phyloP scores from a whole-genome alignment of 2,113 vertebrate species.

The Pyrgilauda ruficollis region DNA sequence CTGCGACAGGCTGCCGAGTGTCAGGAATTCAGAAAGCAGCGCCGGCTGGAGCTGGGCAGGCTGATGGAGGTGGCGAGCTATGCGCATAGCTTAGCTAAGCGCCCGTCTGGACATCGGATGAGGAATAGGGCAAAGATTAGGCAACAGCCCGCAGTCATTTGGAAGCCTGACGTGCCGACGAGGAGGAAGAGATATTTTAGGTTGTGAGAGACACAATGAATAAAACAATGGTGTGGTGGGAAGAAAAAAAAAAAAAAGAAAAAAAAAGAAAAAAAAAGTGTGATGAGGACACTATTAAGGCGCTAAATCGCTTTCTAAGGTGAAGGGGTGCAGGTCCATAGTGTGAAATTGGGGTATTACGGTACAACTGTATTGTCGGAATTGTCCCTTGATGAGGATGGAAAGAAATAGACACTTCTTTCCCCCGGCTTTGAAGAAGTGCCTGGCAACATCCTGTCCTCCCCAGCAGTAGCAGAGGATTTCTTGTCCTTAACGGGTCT shows the following conservation, averaged over 20 bases:
- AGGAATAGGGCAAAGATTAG: not conserved
- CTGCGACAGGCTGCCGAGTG: not conserved
- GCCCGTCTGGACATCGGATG: not conserved
- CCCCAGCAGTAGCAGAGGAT: not conserved
- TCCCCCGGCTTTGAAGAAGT: not conserved
- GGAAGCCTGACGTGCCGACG: not conserved
- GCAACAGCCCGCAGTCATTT: not conserved
- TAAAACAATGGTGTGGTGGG: not conserved
- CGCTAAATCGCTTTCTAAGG: not conserved
- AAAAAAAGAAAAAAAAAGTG: not conserved
- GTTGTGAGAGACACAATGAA: not conserved
- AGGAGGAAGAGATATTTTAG: slow-evolving; percentile 9
- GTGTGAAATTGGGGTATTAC: not conserved
- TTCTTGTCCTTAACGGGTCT: not conserved
- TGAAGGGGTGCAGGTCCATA: not conserved
- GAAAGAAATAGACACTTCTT: not conserved
- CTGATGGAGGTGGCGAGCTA: not conserved
- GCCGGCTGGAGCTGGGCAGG: not conserved
- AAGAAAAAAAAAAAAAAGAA: not conserved
- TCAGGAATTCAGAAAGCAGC: not conserved
- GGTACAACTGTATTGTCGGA: not conserved
- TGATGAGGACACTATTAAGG: not conserved
- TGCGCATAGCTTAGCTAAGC: slow-evolving; percentile 35
- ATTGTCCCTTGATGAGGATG: not conserved
- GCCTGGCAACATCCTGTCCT: not conserved